A percentile compares a stretch with the other conserved stretches of the same genome.
Conservation (phyloP, 2,113 vertebrate genomes). For the Emydocephalus ijimae region DNA sequence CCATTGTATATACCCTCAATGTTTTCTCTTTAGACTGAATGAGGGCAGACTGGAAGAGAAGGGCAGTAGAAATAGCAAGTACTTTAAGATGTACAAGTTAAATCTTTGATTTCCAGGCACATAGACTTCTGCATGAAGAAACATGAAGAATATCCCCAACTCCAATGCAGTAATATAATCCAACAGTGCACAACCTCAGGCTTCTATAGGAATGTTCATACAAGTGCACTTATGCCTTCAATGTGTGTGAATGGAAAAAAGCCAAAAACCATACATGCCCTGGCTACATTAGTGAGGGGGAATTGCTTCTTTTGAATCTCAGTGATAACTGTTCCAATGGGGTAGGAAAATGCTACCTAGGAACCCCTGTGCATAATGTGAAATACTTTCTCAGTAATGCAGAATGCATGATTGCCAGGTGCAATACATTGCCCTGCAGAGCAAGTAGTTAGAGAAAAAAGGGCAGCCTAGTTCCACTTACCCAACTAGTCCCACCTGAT, state of each 20-base stretch:
- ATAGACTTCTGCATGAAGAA: background rate
- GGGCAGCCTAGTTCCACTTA: no score
- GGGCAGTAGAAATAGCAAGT: background rate
- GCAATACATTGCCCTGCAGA: background rate
- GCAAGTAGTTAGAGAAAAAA: background rate
- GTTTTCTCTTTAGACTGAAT: background rate
- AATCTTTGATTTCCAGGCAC: background rate
- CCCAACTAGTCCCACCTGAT: no score
- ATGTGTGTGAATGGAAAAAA: background rate
- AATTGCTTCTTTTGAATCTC: background rate
- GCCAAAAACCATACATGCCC: background rate
- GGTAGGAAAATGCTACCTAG: background rate
- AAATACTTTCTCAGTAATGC: background rate
- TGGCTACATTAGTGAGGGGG: background rate
- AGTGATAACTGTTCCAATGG: background rate
- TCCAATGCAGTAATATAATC: background rate
- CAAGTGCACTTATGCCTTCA: background rate
- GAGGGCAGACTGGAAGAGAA: background rate
- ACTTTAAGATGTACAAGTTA: background rate
- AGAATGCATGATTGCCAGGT: background rate
- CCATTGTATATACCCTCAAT: background rate
- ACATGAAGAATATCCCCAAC: background rate
- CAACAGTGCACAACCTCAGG: background rate
- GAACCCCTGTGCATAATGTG: background rate
- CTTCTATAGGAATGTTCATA: background rate